Percentiles rank a stretch among this genome's conserved stretches.
Evolutionary conservation across 2,888 invertebrate genomes (phyloP).

Genomic region (Ypsolopha sequella): DNA sequence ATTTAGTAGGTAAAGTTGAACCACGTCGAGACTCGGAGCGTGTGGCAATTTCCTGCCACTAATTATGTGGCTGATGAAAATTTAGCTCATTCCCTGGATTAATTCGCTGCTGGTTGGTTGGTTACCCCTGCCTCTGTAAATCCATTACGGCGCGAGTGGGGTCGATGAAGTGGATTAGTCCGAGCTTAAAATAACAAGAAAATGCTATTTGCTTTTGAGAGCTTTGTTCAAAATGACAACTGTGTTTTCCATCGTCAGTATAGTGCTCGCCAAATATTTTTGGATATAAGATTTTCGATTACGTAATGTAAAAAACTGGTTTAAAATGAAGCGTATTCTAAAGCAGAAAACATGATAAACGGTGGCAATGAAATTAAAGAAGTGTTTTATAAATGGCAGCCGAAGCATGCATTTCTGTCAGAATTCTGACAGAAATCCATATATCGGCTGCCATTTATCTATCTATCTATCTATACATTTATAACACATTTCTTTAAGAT

Average conservation of each 20-base stretch:
- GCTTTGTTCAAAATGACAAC: not conserved
- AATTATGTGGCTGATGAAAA: constrained; percentile 57
- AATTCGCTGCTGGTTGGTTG: constrained; percentile 1
- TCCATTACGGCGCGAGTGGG: not conserved
- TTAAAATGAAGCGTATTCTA: too few relatives aligned
- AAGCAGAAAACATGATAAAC: too few relatives aligned
- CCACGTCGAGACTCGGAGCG: constrained; percentile 6
- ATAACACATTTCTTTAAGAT: too few relatives aligned
- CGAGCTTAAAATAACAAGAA: not conserved
- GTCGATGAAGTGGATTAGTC: not conserved
- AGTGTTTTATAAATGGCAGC: too few relatives aligned
- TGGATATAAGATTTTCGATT: too few relatives aligned
- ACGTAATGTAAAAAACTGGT: too few relatives aligned
- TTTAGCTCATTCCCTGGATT: constrained; percentile 10
- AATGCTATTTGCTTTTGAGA: not conserved
- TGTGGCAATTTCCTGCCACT: constrained; percentile 52
- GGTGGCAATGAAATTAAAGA: too few relatives aligned
- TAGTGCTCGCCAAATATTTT: too few relatives aligned
- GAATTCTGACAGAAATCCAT: too few relatives aligned
- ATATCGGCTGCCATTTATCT: too few relatives aligned
- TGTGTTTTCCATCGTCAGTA: not conserved
- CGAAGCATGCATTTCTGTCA: too few relatives aligned
- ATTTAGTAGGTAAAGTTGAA: constrained; percentile 5
- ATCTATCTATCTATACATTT: too few relatives aligned
- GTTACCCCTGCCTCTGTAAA: not conserved